Evolutionary conservation across 2,113 vertebrate species (phyloP).

Genomic region (Microcebus murinus): DNA sequence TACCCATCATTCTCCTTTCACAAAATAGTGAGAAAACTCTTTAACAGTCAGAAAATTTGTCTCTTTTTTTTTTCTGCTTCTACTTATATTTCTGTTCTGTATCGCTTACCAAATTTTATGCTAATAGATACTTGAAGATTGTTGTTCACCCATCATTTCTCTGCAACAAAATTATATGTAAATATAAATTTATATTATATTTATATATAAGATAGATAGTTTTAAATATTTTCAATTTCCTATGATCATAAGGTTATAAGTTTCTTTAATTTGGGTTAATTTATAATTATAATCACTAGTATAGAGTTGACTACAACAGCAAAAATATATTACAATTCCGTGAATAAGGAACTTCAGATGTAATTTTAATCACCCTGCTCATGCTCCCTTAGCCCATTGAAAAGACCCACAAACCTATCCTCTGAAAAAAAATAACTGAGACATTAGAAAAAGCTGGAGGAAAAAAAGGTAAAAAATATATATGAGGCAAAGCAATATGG

Average conservation of each 20-base stretch:
- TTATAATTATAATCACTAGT: not conserved
- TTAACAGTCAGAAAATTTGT: not conserved
- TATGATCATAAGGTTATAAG: not conserved
- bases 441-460: not conserved
- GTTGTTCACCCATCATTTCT: not conserved
- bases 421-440: not conserved
- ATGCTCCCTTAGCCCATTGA: not conserved
- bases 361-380: not conserved
- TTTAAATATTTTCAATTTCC: not conserved
- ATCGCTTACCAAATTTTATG: not conserved
- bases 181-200: not conserved
- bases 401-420: not conserved
- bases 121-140: not conserved
- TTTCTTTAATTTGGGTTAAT: not conserved
- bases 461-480: not conserved
- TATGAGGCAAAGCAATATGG: not conserved
- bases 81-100: not conserved
- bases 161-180: not conserved
- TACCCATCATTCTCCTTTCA: not conserved
- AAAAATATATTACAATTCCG: not conserved
- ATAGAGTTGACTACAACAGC: not conserved
- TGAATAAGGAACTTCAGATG: not conserved
- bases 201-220: no score
- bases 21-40: not conserved
- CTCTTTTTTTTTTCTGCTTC: not conserved